A percentile compares a stretch with the other conserved stretches of the same genome.
Evolutionary conservation across 35 echinoderm and acorn worm species (phyloP).

Genomic region (Heliocidaris erythrogramma): DNA sequence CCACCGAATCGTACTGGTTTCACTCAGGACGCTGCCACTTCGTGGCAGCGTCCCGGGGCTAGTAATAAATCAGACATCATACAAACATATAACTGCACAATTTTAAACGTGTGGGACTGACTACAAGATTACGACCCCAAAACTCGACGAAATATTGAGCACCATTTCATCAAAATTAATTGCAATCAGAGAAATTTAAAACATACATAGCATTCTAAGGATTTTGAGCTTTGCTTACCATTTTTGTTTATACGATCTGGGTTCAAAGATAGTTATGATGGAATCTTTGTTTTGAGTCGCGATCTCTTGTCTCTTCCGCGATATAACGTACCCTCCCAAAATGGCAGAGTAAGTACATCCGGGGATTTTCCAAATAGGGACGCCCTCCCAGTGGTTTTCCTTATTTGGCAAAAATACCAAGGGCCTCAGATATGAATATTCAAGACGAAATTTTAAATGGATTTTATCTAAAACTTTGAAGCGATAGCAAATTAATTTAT

Average conservation of each 20-base stretch:
- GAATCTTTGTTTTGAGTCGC: neutral
- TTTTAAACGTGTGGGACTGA: neutral
- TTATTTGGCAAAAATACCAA: conserved; percentile 45
- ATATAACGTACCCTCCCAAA: conserved; percentile 18
- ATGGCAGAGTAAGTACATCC: conserved; percentile 38
- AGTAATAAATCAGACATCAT: too few species aligned
- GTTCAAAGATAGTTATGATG: neutral
- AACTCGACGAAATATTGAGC: neutral
- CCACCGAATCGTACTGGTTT: too few species aligned
- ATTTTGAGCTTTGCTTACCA: neutral
- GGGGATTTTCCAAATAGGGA: neutral
- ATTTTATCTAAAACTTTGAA: neutral
- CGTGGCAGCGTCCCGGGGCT: too few species aligned
- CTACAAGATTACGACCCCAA: neutral
- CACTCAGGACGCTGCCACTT: too few species aligned
- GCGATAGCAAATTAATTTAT: neutral
- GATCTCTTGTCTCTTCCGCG: neutral
- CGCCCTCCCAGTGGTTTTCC: conserved; percentile 43
- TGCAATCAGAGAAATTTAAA: neutral
- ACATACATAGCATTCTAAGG: neutral
- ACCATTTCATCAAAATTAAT: neutral
- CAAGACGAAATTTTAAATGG: neutral
- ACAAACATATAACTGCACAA: neutral
- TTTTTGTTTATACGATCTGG: neutral
- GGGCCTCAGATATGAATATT: neutral